Percentiles rank a stretch among this genome's conserved stretches.
Conservation (phyloP, 2,888 invertebrate species). For the Malacosoma neustria region DNA sequence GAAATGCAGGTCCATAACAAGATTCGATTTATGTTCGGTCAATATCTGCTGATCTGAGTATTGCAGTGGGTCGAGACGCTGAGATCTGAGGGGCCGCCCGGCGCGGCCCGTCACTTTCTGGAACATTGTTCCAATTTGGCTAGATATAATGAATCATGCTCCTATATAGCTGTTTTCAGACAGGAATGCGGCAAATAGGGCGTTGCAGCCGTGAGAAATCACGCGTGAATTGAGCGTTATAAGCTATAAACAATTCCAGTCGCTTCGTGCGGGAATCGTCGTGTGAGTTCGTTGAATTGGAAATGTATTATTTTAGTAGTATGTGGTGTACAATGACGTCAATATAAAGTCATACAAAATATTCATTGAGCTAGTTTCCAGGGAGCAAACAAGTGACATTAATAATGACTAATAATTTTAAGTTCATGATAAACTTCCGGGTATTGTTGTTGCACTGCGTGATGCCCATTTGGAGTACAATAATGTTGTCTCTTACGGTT, state of each 20-base stretch:
- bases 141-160: conserved; percentile 59
- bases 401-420: neutral
- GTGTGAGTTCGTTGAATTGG: conserved; percentile 31
- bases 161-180: conserved; percentile 50
- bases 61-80: conserved; percentile 37
- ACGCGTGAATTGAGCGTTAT: conserved; percentile 35
- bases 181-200: conserved; percentile 64
- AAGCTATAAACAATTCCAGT: conserved; percentile 51
- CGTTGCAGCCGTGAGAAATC: conserved; percentile 58
- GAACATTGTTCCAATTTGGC: conserved; percentile 54
- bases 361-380: conserved; percentile 3
- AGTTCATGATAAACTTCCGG: neutral
- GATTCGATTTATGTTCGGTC: conserved; percentile 60
- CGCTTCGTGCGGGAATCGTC: conserved; percentile 29
- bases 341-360: conserved; percentile 13
- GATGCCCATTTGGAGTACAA: neutral
- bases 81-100: conserved; percentile 52
- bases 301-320: conserved; percentile 14
- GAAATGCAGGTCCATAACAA: conserved; percentile 57
- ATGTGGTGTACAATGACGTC: conserved; percentile 20
- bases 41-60: conserved; percentile 48
- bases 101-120: conserved; percentile 59
- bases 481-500: neutral
- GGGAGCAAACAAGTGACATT: neutral
- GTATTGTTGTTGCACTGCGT: neutral